phyloP scores from a whole-genome alignment of 2,888 invertebrate species.

The Dasypolia templi region DNA sequence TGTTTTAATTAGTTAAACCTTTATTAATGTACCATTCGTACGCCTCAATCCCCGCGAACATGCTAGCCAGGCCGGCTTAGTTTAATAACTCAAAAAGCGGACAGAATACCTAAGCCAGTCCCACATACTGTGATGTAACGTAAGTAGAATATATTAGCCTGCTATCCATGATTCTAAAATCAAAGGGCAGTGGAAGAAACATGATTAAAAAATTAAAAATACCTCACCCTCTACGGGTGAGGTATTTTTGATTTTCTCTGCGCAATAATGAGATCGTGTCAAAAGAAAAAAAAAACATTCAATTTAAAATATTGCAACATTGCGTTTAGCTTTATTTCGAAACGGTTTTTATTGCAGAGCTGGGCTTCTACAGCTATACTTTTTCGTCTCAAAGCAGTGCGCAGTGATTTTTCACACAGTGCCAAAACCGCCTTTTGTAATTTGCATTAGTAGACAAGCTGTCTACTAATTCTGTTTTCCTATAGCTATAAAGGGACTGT shows the following conservation, averaged over 20 bases:
- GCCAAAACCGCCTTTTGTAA: not conserved
- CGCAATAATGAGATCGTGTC: not conserved
- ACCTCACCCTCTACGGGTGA: no score
- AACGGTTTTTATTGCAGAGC: not conserved
- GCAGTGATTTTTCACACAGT: not conserved
- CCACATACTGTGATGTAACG: conserved; percentile 5
- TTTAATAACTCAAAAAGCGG: conserved; percentile 32
- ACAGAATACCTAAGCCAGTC: conserved; percentile 1
- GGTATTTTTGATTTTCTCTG: conserved; percentile 10
- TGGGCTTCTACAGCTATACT: not conserved
- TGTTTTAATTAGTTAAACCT: conserved; percentile 30
- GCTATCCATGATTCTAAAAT: not conserved
- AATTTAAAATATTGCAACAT: conserved; percentile 11
- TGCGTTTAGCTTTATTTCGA: not conserved
- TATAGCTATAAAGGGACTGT: conserved; percentile 4
- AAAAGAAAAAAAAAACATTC: not conserved
- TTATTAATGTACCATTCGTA: not conserved
- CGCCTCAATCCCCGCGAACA: not conserved
- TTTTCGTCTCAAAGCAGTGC: not conserved
- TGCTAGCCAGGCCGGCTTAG: conserved; percentile 7
- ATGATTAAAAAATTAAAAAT: no score
- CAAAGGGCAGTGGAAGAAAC: not conserved
- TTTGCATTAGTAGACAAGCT: conserved; percentile 10
- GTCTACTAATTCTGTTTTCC: not conserved
- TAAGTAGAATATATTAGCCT: not conserved